Conservation (phyloP, 2,797 vertebrate genomes). For the Chiroxiphia lanceolata region DNA sequence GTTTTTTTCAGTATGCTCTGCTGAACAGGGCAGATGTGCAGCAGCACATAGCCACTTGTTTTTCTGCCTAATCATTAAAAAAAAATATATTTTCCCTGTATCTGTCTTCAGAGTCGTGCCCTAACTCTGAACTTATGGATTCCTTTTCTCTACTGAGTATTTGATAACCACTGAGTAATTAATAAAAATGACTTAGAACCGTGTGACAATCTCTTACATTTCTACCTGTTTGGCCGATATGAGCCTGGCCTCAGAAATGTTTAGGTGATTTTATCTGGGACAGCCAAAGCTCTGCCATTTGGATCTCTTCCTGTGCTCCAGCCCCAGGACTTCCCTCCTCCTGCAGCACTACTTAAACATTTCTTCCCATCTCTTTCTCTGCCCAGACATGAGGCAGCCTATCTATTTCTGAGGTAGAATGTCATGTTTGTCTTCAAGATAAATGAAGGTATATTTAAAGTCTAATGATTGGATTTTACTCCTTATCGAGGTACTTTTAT, state of each 20-base stretch:
- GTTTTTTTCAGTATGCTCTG: not conserved
- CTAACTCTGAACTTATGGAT: not conserved
- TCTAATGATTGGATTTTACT: conserved; percentile 68
- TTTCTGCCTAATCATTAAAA: not conserved
- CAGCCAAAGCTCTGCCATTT: not conserved
- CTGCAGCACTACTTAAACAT: not conserved
- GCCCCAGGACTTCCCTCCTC: not conserved
- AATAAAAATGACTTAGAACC: not conserved
- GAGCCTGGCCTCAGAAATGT: not conserved
- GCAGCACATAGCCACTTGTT: not conserved
- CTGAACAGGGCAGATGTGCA: not conserved
- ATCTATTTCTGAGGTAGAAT: conserved; percentile 17
- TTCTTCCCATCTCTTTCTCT: not conserved
- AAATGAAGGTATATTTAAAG: conserved; percentile 55
- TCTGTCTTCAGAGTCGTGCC: not conserved
- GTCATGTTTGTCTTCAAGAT: conserved; percentile 57
- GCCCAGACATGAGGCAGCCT: not conserved
- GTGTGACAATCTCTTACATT: accelerated
- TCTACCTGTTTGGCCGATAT: not conserved
- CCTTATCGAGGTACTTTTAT: conserved; percentile 55
- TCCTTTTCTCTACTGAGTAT: not conserved
- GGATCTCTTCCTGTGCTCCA: not conserved
- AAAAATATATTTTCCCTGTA: not conserved
- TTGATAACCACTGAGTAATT: not conserved
- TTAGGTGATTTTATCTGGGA: not conserved